A percentile compares a stretch with the other conserved stretches of the same genome.
Evolutionary conservation across 2,113 vertebrate genomes (phyloP).

Genomic region (Larimichthys polyactis): DNA sequence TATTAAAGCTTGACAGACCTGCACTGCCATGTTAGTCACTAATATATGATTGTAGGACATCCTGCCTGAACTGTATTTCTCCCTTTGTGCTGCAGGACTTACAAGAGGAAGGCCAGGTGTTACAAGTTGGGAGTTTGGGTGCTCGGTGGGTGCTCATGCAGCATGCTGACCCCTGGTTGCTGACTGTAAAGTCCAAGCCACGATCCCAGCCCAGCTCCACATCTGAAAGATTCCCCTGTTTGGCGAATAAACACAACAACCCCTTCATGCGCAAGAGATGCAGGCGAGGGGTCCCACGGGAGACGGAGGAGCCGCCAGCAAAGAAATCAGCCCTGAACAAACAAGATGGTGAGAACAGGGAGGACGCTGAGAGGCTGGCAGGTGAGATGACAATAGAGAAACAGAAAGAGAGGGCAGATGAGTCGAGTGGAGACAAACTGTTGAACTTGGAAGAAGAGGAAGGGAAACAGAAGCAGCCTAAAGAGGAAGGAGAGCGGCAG

Average conservation of each 20-base stretch:
- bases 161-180: conserved; percentile 73
- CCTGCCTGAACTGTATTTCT: not conserved
- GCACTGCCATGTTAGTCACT: no score
- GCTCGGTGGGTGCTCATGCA: conserved; percentile 67
- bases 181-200: conserved; percentile 58
- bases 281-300: not conserved
- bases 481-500: not conserved
- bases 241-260: conserved; percentile 34
- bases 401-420: not conserved
- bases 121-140: conserved; percentile 58
- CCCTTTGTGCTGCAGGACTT: conserved; percentile 58
- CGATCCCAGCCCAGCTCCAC: not conserved
- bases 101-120: conserved; percentile 59
- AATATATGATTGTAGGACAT: not conserved
- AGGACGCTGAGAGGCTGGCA: not conserved
- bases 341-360: not conserved
- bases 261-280: conserved; percentile 63
- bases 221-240: not conserved
- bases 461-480: not conserved
- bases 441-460: not conserved
- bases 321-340: conserved; percentile 32
- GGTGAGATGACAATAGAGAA: not conserved
- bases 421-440: not conserved
- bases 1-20: no score
- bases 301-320: conserved; percentile 2